These are phyloP conservation scores for Oostethus manadensis DNA, from an alignment of 2,113 vertebrate genomes.

Conservation along the genomic window DNA sequence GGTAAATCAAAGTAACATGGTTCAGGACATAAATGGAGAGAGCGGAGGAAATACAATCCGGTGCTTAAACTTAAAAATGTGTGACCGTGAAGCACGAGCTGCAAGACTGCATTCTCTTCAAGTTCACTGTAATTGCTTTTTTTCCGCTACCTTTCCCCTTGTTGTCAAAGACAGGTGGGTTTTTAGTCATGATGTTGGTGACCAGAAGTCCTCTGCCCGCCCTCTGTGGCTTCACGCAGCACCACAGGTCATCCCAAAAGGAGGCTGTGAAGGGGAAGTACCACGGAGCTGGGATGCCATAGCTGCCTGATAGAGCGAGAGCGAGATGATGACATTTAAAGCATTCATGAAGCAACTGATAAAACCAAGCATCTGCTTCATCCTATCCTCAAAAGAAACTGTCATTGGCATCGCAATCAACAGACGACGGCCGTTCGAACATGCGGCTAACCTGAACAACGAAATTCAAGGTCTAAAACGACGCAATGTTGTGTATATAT, in stretches of 20 bases:
- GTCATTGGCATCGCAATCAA: neutral
- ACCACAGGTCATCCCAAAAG: conserved; percentile 82
- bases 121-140: neutral
- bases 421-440: neutral
- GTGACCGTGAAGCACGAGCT: conserved; percentile 8
- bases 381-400: neutral
- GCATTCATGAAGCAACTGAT: neutral
- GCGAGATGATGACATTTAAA: neutral
- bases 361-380: neutral
- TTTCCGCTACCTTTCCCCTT: conserved; percentile 60
- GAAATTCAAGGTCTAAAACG: neutral
- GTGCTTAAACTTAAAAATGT: conserved; percentile 3
- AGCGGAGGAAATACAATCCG: neutral
- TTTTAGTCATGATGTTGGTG: conserved; percentile 80
- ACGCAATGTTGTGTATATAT: neutral
- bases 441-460: neutral
- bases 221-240: conserved; percentile 54
- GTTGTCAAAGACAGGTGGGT: conserved; percentile 56
- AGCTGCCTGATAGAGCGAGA: conserved; percentile 75
- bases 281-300: conserved; percentile 86
- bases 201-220: conserved; percentile 72
- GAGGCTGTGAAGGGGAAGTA: conserved; percentile 88
- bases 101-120: too few relatives aligned
- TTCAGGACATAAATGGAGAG: conserved; percentile 14
- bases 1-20: conserved; percentile 25